Conservation (phyloP, 2,113 vertebrate species). For the Macaca fascicularis region T2T-MFA8v1.1 NC_088389.1:42476501-42477000, state of each 20-base stretch:
- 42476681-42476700: not conserved
- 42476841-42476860: not conserved
- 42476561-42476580: not conserved
- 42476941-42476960: not conserved
- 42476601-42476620: not conserved
- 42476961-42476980: not conserved
- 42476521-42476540: not conserved
- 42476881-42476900: slow-evolving; percentile 24
- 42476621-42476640: not conserved
- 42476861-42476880: slow-evolving; percentile 4
- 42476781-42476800: not conserved
- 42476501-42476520: not conserved
- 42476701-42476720: not conserved
- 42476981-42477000: slow-evolving; percentile 2
- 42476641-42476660: not conserved
- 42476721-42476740: not conserved
- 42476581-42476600: not conserved
- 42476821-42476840: not conserved
- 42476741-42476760: not conserved
- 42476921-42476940: slow-evolving; percentile 5
- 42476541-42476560: not conserved
- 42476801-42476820: not conserved
- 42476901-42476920: slow-evolving; percentile 6
- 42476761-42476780: not conserved
- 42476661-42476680: not conserved